phyloP scores from a whole-genome alignment of 2,113 vertebrate species.

The Tautogolabrus adspersus region DNA sequence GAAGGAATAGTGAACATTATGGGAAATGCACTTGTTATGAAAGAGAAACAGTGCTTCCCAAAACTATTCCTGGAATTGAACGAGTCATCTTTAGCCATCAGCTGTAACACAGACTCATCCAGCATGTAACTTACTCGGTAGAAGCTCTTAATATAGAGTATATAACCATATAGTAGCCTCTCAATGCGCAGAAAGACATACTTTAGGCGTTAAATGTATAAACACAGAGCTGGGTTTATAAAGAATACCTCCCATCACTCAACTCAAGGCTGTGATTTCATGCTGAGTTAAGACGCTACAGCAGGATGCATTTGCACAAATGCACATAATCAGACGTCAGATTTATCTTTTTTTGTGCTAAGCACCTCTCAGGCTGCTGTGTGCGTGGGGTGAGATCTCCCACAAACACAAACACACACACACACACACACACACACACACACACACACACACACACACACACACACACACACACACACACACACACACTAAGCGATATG shows the following conservation, averaged over 20 bases:
- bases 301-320: conserved; percentile 61
- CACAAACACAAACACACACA: conserved; percentile 41
- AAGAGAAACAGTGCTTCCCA: too few relatives aligned
- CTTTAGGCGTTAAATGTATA: neutral
- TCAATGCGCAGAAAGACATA: neutral
- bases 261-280: conserved; percentile 37
- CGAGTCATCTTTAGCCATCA: neutral
- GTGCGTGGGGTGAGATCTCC: conserved; percentile 55
- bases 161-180: neutral
- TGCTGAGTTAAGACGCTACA: conserved; percentile 38
- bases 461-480: conserved; percentile 44
- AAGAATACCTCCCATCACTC: conserved; percentile 6
- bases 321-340: conserved; percentile 58
- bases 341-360: conserved; percentile 50
- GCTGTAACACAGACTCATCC: neutral
- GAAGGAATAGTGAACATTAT: neutral
- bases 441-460: conserved; percentile 1
- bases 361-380: conserved; percentile 58
- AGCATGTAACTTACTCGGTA: neutral
- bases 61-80: neutral
- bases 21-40: neutral
- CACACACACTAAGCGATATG: conserved; percentile 52
- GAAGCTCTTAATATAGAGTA: neutral
- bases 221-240: neutral
- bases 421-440: conserved; percentile 32